Conservation (phyloP, 2,113 vertebrate species). For the Crotalus helleri region DNA sequence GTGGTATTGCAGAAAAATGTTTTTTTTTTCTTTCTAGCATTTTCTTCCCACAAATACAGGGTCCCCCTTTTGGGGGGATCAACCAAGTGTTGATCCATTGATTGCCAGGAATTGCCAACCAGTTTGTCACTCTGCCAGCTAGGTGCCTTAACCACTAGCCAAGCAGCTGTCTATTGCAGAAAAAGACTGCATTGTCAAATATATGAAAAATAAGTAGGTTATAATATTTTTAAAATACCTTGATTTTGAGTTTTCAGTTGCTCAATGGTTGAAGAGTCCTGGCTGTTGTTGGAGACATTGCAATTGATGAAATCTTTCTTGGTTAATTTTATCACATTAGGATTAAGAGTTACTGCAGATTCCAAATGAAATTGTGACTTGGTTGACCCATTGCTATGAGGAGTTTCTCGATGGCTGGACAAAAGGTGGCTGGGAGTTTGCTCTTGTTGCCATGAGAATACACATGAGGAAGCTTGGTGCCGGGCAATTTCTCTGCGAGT, state of each 20-base stretch:
- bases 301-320: conserved; percentile 26
- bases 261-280: conserved; percentile 65
- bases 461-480: conserved; percentile 84
- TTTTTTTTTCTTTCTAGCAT: neutral
- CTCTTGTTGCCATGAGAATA: conserved; percentile 90
- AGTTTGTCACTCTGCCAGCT: neutral
- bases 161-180: neutral
- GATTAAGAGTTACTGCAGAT: conserved; percentile 72
- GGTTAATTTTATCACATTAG: conserved; percentile 44
- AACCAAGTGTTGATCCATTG: neutral
- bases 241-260: conserved; percentile 82
- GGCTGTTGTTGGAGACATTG: conserved; percentile 50
- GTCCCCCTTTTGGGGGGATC: neutral
- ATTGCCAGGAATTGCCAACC: neutral
- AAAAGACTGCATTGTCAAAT: neutral
- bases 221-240: conserved; percentile 67
- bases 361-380: conserved; percentile 67
- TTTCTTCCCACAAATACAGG: neutral
- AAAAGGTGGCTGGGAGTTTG: conserved; percentile 64
- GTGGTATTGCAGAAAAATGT: neutral
- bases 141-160: neutral
- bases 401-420: conserved; percentile 71
- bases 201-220: neutral
- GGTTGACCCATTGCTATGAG: conserved; percentile 69
- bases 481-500: conserved; percentile 85